A percentile compares a stretch with the other conserved stretches of the same genome.
These are phyloP conservation scores for Chrysolina haemoptera DNA, from an alignment of 2,888 invertebrate genomes.

Conservation along the genomic window DNA sequence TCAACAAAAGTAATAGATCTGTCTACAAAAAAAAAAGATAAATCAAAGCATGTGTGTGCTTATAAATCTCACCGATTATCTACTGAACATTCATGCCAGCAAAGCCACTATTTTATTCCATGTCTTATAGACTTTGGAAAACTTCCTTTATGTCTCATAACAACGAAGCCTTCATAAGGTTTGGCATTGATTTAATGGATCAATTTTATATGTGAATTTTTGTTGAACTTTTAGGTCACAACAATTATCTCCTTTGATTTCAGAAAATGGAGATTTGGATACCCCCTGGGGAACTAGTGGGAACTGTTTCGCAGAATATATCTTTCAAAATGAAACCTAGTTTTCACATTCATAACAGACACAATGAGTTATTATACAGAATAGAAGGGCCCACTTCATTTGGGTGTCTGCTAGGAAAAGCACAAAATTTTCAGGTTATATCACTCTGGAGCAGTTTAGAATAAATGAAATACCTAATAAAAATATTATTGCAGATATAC, in stretches of 20 bases:
- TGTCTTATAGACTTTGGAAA: too few relatives aligned
- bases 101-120: too few relatives aligned
- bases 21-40: too few relatives aligned
- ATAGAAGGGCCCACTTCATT: conserved; percentile 83
- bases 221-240: too few relatives aligned
- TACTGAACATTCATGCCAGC: too few relatives aligned
- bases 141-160: too few relatives aligned
- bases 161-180: too few relatives aligned
- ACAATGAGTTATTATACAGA: conserved; percentile 76
- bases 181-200: too few relatives aligned
- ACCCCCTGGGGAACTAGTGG: conserved; percentile 80
- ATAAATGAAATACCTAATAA: background rate
- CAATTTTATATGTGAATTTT: too few relatives aligned
- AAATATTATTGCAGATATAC: conserved; percentile 70
- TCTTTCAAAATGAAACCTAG: conserved; percentile 74
- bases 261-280: conserved; percentile 81
- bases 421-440: conserved; percentile 76
- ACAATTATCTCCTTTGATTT: conserved; percentile 39
- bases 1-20: too few relatives aligned
- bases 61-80: too few relatives aligned
- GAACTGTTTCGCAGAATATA: conserved; percentile 80
- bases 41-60: too few relatives aligned
- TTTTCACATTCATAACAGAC: conserved; percentile 79
- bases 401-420: conserved; percentile 73
- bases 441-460: background rate